A percentile compares a stretch with the other conserved stretches of the same genome.
Conservation (phyloP, 2,888 invertebrate species). For the Idaea straminata region DNA sequence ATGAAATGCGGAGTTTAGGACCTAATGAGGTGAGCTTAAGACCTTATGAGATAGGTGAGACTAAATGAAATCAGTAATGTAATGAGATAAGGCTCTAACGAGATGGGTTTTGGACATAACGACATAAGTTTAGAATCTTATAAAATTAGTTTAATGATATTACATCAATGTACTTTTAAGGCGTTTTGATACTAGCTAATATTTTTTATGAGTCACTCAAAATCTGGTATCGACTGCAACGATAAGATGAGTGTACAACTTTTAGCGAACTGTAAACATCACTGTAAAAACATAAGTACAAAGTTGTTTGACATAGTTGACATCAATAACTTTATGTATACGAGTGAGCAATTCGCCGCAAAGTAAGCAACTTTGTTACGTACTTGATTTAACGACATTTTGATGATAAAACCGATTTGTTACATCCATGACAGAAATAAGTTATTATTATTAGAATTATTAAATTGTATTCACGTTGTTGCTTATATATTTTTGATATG, state of each 20-base stretch:
- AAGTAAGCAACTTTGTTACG: not conserved
- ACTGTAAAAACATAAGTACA: not conserved
- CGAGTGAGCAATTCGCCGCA: not conserved
- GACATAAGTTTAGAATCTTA: no score
- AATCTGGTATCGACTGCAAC: not conserved
- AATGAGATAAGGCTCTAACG: no score
- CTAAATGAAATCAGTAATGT: no score
- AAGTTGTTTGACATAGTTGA: not conserved
- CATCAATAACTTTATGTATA: not conserved
- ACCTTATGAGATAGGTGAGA: no score
- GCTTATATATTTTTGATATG: not conserved
- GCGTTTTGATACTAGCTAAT: no score
- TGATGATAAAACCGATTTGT: not conserved
- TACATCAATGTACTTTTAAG: no score
- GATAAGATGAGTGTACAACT: not conserved
- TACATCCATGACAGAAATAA: not conserved
- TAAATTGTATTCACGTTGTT: not conserved
- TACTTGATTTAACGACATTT: not conserved
- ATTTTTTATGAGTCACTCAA: not conserved
- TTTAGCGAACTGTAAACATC: not conserved
- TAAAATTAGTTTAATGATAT: no score
- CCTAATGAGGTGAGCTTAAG: slow-evolving; percentile 63
- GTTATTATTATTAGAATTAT: not conserved
- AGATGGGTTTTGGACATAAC: no score
- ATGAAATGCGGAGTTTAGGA: slow-evolving; percentile 54